phyloP scores from a whole-genome alignment of 2,113 vertebrate genomes.

The Isichthys henryi region DNA sequence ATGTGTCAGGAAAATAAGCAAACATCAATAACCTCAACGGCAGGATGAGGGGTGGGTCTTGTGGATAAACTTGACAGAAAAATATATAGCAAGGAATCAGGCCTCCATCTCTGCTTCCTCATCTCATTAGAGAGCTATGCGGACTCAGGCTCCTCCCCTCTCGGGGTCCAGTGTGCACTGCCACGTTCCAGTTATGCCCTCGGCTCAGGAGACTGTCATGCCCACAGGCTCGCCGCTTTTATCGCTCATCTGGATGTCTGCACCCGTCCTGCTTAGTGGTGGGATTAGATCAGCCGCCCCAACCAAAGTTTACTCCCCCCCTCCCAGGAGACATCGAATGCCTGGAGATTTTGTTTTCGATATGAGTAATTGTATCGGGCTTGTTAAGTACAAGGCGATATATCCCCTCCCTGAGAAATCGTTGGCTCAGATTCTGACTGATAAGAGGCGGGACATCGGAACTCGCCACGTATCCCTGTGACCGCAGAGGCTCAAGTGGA shows the following conservation, averaged over 20 bases:
- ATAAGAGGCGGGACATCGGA: slow-evolving; percentile 37
- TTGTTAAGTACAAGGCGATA: slow-evolving; percentile 63
- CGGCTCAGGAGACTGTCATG: slow-evolving; percentile 39
- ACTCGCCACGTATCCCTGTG: slow-evolving; percentile 8
- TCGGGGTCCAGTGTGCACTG: not conserved
- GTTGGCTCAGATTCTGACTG: slow-evolving; percentile 28
- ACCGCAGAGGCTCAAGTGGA: not conserved
- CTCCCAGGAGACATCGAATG: slow-evolving; percentile 52
- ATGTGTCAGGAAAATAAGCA: not conserved
- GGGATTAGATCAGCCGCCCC: slow-evolving; percentile 52
- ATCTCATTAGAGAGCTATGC: not conserved
- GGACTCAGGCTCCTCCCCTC: not conserved
- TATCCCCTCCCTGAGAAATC: slow-evolving; percentile 59
- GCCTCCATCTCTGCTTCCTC: not conserved
- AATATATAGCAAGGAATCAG: not conserved
- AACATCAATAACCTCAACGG: not conserved
- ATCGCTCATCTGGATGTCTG: slow-evolving; percentile 39
- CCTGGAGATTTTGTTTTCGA: slow-evolving; percentile 54
- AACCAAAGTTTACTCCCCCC: not conserved
- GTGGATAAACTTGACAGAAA: not conserved
- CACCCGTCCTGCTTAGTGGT: slow-evolving; percentile 62
- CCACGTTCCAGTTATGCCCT: not conserved
- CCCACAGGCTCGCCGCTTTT: slow-evolving; percentile 42
- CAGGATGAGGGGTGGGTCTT: not conserved
- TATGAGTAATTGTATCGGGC: slow-evolving; percentile 69